Conservation (phyloP, 2,888 invertebrate genomes). For the Reticulitermes lucifugus region DNA sequence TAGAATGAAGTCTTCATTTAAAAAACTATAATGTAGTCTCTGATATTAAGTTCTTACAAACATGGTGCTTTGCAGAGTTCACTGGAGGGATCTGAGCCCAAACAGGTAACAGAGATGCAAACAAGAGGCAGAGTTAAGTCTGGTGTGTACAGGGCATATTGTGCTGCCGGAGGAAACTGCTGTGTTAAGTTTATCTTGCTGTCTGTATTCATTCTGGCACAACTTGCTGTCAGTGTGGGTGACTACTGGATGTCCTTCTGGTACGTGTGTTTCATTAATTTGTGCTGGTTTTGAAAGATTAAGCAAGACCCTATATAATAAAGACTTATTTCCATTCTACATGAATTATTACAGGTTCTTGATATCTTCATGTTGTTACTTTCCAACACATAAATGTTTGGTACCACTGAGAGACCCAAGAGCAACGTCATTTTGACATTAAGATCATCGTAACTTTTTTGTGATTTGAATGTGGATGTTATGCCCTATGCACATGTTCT, state of each 20-base stretch:
- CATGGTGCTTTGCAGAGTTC: neutral
- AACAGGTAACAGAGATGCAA: slow-evolving; percentile 58
- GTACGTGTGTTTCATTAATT: slow-evolving; percentile 65
- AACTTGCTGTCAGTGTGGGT: slow-evolving; percentile 71
- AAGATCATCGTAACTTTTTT: too few relatives aligned
- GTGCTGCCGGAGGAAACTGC: slow-evolving; percentile 77
- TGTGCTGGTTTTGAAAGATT: neutral
- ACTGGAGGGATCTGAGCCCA: slow-evolving; percentile 62
- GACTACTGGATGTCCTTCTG: slow-evolving; percentile 82
- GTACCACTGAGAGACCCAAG: too few relatives aligned
- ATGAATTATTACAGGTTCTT: neutral
- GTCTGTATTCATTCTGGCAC: slow-evolving; percentile 72
- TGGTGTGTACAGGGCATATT: slow-evolving; percentile 74
- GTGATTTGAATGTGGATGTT: too few relatives aligned
- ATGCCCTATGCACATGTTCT: too few relatives aligned
- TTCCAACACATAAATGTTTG: neutral
- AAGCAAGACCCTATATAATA: too few relatives aligned
- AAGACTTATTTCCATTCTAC: neutral
- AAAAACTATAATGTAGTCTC: too few relatives aligned
- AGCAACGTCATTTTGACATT: too few relatives aligned
- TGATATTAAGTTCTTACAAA: too few relatives aligned
- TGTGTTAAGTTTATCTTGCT: slow-evolving; percentile 71
- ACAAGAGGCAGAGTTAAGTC: slow-evolving; percentile 48
- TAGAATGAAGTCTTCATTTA: too few relatives aligned
- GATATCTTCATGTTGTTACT: neutral